Percentiles rank a stretch among this genome's conserved stretches.
phyloP scores from a whole-genome alignment of 2,113 vertebrate species.

The Archocentrus centrarchus region DNA sequence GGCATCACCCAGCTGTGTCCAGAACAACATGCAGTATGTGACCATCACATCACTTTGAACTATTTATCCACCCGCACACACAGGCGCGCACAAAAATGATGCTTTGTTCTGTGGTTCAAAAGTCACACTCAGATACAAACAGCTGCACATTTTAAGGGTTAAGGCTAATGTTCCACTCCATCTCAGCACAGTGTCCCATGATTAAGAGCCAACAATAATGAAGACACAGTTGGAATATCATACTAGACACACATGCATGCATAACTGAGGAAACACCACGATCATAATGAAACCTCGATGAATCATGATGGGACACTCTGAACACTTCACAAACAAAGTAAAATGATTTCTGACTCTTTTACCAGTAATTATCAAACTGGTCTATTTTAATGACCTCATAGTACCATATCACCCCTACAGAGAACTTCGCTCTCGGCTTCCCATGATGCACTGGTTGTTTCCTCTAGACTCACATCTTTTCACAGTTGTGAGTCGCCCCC shows the following conservation, averaged over 20 bases:
- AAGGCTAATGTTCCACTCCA: not conserved
- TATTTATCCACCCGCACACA: not conserved
- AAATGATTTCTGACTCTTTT: not conserved
- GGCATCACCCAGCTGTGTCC: conserved; percentile 12
- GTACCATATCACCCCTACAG: too few relatives aligned
- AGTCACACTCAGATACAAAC: not conserved
- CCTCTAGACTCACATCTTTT: too few relatives aligned
- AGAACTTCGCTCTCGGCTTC: too few relatives aligned
- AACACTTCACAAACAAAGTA: not conserved
- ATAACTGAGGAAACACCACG: not conserved
- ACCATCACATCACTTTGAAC: not conserved
- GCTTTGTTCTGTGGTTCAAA: not conserved
- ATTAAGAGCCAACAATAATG: not conserved
- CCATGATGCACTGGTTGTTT: too few relatives aligned
- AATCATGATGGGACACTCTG: not conserved
- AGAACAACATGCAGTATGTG: not conserved
- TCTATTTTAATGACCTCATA: too few relatives aligned
- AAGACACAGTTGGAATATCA: fast-evolving
- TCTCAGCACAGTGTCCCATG: not conserved
- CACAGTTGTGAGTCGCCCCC: too few relatives aligned
- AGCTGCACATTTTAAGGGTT: conserved; percentile 5
- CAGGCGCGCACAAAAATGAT: not conserved
- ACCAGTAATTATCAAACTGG: not conserved
- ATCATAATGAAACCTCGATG: not conserved
- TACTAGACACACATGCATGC: not conserved